A percentile compares a stretch with the other conserved stretches of the same genome.
phyloP scores from a whole-genome alignment of 2,113 vertebrate genomes.

The Geococcyx californianus region DNA sequence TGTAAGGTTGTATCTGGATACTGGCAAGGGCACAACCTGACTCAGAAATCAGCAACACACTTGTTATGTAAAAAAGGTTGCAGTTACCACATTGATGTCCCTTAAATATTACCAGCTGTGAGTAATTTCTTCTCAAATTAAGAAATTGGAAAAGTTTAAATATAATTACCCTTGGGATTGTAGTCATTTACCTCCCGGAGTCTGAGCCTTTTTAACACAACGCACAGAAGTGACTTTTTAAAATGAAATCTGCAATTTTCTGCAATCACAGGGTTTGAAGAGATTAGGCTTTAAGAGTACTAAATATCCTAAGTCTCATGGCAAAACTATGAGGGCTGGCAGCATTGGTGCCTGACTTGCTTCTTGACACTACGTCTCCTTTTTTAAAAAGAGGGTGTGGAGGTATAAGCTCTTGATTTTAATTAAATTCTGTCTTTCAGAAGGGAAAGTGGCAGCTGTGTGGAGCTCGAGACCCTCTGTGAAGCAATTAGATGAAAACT shows the following conservation, averaged over 20 bases:
- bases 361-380: not conserved
- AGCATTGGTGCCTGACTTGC: not conserved
- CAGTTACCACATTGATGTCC: not conserved
- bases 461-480: not conserved
- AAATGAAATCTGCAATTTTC: not conserved
- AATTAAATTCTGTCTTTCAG: conserved; percentile 8
- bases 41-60: not conserved
- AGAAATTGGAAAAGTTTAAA: not conserved
- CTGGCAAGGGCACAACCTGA: not conserved
- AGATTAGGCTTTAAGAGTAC: not conserved
- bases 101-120: not conserved
- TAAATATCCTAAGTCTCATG: not conserved
- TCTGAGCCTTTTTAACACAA: not conserved
- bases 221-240: not conserved
- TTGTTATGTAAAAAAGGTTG: not conserved
- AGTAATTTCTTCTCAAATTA: not conserved
- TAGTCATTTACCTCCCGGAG: not conserved
- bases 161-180: not conserved
- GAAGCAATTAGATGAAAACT: not conserved
- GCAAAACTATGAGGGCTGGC: not conserved
- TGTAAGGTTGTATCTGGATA: rapidly evolving
- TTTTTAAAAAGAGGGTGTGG: not conserved
- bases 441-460: not conserved
- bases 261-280: not conserved
- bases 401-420: not conserved